Conservation (phyloP, 2,113 vertebrate species). For the Otis tarda region DNA sequence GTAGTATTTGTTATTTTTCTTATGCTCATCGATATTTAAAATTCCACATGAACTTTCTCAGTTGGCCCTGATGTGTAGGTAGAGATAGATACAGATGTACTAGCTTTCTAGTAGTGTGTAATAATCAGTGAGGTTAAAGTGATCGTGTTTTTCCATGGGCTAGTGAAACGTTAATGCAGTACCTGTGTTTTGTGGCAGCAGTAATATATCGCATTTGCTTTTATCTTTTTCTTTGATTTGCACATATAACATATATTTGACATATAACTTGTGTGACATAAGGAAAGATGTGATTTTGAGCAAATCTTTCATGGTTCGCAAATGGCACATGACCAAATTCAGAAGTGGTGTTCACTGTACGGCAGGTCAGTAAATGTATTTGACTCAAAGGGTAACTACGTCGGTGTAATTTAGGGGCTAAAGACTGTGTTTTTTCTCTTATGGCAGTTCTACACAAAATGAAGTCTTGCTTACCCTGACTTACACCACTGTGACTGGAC, state of each 20-base stretch:
- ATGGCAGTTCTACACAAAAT: neutral
- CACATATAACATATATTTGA: neutral
- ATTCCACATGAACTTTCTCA: neutral
- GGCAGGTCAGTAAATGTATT: neutral
- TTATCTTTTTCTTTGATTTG: neutral
- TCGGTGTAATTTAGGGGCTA: neutral
- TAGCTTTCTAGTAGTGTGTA: neutral
- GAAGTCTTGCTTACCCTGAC: neutral
- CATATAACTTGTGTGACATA: rapidly evolving
- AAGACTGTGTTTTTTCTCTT: neutral
- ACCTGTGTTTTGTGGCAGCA: neutral
- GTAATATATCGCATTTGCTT: neutral
- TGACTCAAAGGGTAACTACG: neutral
- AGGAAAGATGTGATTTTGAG: neutral
- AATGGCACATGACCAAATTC: neutral
- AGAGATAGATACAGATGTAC: neutral
- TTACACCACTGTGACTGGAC: neutral
- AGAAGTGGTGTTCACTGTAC: neutral
- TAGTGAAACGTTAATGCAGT: neutral
- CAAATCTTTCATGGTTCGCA: neutral
- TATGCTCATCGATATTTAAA: neutral
- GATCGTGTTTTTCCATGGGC: neutral
- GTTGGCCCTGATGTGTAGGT: neutral
- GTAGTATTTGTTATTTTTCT: neutral
- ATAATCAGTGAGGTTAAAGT: neutral